Evolutionary conservation across 2,797 vertebrate genomes (phyloP).

Genomic region (Pteronotus mesoamericanus): DNA sequence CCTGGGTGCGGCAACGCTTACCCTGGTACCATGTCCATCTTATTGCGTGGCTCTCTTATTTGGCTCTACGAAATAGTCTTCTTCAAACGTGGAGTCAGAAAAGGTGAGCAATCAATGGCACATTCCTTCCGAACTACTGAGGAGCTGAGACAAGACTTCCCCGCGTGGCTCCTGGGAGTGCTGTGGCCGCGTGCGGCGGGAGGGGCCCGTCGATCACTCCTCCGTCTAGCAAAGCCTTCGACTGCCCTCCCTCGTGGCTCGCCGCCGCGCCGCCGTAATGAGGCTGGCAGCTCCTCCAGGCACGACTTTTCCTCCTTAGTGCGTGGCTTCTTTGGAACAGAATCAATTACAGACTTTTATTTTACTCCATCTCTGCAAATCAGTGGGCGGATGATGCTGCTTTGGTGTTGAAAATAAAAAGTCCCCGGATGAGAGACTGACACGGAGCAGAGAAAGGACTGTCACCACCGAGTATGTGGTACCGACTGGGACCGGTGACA

Average conservation of each 20-base stretch:
- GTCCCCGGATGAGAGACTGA: not conserved
- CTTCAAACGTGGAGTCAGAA: not conserved
- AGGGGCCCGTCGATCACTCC: not conserved
- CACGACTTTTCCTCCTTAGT: not conserved
- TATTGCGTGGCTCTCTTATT: not conserved
- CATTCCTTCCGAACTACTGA: not conserved
- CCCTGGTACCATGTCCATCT: not conserved
- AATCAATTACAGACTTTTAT: conserved; percentile 7
- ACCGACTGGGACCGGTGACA: not conserved
- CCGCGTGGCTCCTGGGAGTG: not conserved
- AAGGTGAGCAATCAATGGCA: not conserved
- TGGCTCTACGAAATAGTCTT: not conserved
- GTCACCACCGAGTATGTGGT: not conserved
- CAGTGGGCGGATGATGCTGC: not conserved
- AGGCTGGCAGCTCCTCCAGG: not conserved
- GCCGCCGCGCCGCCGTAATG: not conserved
- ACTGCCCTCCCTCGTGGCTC: not conserved
- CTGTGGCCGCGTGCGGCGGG: fast-evolving
- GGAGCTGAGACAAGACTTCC: not conserved
- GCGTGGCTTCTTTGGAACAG: conserved; percentile 2
- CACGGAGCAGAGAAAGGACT: not conserved
- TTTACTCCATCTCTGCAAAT: not conserved
- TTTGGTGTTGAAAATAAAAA: not conserved
- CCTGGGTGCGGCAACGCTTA: too few relatives aligned
- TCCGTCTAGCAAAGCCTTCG: not conserved